Conservation (phyloP, 1,140 invertebrate genomes). For the Bombyx mori region ASM3026992v2 NC_085123.1:14882501-14883000, state of each 20-base stretch:
- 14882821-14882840: conserved; percentile 86
- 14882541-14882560: conserved; percentile 60
- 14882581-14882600: conserved; percentile 78
- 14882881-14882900: conserved; percentile 90
- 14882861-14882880: conserved; percentile 82
- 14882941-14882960: conserved; percentile 98
- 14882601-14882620: conserved; percentile 79
- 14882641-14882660: conserved; percentile 75
- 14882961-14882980: conserved; percentile 91
- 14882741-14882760: conserved; percentile 75
- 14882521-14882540: conserved; percentile 59
- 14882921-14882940: conserved; percentile 91
- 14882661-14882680: conserved; percentile 63
- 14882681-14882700: conserved; percentile 62
- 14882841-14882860: conserved; percentile 86
- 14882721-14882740: conserved; percentile 49
- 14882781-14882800: conserved; percentile 89
- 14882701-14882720: conserved; percentile 67
- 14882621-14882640: conserved; percentile 77
- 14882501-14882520: conserved; percentile 72
- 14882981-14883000: conserved; percentile 87
- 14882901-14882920: conserved; percentile 91
- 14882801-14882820: conserved; percentile 88
- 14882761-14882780: conserved; percentile 90
- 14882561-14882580: conserved; percentile 70